phyloP scores from a whole-genome alignment of 1,140 invertebrate species.

The Phthorimaea operculella region DNA sequence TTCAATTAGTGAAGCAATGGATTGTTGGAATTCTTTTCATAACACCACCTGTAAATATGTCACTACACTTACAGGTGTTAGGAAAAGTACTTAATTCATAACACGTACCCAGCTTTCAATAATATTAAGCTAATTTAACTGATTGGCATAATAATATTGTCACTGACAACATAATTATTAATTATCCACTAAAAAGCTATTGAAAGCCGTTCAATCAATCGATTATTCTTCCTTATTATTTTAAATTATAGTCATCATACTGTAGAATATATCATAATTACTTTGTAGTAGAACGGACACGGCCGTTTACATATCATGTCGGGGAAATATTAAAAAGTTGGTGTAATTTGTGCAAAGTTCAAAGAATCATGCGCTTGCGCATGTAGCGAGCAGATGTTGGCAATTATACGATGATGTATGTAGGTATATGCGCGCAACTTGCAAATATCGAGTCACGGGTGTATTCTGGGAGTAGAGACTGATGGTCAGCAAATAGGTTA shows the following conservation, averaged over 20 bases:
- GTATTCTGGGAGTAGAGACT: too few species aligned
- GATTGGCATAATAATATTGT: background rate
- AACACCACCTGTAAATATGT: too few species aligned
- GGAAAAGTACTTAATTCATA: too few species aligned
- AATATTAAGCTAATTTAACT: too few species aligned
- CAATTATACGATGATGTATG: background rate
- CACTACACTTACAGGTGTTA: too few species aligned
- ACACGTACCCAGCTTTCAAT: too few species aligned
- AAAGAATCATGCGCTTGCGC: background rate
- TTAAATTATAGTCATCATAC: background rate
- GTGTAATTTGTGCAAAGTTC: background rate
- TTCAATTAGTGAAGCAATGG: too few species aligned
- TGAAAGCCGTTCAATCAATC: background rate
- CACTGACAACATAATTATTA: background rate
- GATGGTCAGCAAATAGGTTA: too few species aligned
- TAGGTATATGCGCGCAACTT: background rate
- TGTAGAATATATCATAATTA: background rate
- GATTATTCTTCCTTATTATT: background rate
- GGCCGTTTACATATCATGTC: background rate
- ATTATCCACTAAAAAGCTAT: background rate
- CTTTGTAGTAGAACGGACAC: background rate
- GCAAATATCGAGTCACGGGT: too few species aligned
- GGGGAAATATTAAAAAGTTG: background rate
- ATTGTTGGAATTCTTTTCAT: too few species aligned
- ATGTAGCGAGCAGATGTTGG: slow-evolving; percentile 1